Evolutionary conservation across 2,888 invertebrate species (phyloP).

Genomic region (Geophilus truncorum): DNA sequence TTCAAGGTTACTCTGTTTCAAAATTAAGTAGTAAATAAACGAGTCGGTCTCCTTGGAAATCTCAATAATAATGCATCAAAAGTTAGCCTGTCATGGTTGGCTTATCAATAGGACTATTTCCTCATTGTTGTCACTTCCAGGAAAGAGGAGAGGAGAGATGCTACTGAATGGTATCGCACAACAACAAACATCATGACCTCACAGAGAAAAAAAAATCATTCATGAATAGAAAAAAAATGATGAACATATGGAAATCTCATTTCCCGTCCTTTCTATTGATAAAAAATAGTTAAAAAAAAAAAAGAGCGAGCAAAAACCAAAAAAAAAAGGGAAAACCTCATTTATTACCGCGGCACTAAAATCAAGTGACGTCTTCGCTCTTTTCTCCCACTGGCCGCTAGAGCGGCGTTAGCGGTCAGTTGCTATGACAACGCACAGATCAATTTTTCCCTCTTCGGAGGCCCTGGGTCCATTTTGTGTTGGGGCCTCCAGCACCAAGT

Average conservation of each 20-base stretch:
- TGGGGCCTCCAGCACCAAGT: slow-evolving; percentile 24
- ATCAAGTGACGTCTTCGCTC: background rate
- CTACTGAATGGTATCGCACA: slow-evolving; percentile 11
- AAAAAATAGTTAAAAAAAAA: background rate
- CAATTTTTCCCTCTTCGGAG: slow-evolving; percentile 27
- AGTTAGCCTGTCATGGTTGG: background rate
- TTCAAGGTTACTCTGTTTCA: background rate
- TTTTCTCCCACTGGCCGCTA: background rate
- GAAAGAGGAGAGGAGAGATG: background rate
- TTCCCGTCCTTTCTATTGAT: background rate
- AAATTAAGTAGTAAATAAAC: no score
- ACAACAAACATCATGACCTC: background rate
- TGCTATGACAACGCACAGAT: slow-evolving; percentile 8
- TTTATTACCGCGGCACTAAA: background rate
- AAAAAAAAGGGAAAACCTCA: background rate
- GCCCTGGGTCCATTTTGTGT: slow-evolving; percentile 27
- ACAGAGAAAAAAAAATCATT: background rate
- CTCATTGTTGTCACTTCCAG: slow-evolving; percentile 25
- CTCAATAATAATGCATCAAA: background rate
- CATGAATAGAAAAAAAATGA: background rate
- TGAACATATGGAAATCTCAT: background rate
- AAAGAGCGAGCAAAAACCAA: background rate
- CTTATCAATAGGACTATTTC: slow-evolving; percentile 19
- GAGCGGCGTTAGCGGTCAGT: slow-evolving; percentile 5
- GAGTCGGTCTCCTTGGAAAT: background rate